Conservation (phyloP, 2,797 vertebrate species). For the Mareca penelope region DNA sequence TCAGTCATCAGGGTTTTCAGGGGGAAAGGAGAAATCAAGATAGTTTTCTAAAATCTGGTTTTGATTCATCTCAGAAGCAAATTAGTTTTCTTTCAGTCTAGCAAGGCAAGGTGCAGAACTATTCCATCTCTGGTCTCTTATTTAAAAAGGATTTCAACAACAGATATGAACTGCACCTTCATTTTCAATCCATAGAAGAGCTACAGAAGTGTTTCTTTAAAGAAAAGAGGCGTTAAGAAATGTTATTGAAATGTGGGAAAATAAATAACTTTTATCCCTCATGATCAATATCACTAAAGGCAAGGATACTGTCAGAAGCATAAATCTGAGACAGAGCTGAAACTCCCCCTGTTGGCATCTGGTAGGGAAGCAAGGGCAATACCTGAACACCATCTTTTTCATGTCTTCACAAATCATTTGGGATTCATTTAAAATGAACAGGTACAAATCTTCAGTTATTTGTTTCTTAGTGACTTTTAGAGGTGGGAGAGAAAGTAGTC, state of each 20-base stretch:
- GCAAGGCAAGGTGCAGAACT: neutral
- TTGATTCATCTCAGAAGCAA: conserved; percentile 15
- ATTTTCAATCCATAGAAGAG: conserved; percentile 34
- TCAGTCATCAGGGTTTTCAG: neutral
- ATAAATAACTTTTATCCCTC: conserved; percentile 58
- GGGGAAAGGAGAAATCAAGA: neutral
- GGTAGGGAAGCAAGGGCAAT: neutral
- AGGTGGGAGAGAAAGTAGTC: neutral
- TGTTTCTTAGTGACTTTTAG: neutral
- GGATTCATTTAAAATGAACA: neutral
- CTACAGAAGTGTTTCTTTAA: conserved; percentile 41
- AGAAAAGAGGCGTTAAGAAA: conserved; percentile 43
- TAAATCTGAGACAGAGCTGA: conserved; percentile 63
- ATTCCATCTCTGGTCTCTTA: neutral
- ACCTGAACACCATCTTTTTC: neutral
- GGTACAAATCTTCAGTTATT: neutral
- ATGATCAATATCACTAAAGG: conserved; percentile 53
- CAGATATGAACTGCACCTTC: neutral
- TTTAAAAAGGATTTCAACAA: neutral
- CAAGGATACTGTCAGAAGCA: neutral
- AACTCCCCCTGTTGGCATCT: conserved; percentile 72
- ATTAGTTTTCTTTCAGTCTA: conserved; percentile 9
- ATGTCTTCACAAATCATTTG: neutral
- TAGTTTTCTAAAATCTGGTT: neutral
- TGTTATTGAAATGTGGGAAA: conserved; percentile 54